phyloP scores from a whole-genome alignment of 2,888 invertebrate genomes.

The Stratiomys singularior region DNA sequence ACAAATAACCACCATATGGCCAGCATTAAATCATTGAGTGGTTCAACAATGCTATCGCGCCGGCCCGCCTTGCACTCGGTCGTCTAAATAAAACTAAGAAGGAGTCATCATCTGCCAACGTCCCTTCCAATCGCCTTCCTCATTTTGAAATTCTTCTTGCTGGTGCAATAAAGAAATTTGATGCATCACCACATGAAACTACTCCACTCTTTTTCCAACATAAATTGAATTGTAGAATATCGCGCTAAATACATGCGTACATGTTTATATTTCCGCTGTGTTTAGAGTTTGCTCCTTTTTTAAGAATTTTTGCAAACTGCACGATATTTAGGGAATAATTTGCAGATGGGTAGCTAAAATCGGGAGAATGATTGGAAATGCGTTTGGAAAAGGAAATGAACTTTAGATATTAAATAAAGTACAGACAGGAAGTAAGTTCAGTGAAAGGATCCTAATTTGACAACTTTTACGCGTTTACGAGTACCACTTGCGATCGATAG shows the following conservation, averaged over 20 bases:
- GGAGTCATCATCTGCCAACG: conserved; percentile 7
- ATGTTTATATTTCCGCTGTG: background rate
- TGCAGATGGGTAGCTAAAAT: background rate
- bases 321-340: background rate
- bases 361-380: too few species aligned
- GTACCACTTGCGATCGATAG: too few species aligned
- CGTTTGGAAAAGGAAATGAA: too few species aligned
- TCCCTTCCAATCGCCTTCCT: background rate
- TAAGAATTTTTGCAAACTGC: background rate
- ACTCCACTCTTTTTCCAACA: background rate
- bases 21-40: conserved; percentile 19
- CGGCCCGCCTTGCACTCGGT: background rate
- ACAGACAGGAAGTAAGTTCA: too few species aligned
- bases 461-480: too few species aligned
- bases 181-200: conserved; percentile 11
- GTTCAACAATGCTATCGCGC: background rate
- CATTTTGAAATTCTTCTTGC: background rate
- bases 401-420: too few species aligned
- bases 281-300: background rate
- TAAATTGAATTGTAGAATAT: background rate
- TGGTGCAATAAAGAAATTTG: conserved; percentile 1
- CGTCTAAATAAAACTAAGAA: conserved; percentile 8
- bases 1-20: conserved; percentile 9
- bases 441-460: too few species aligned
- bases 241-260: background rate